Evolutionary conservation across 2,888 invertebrate genomes (phyloP), one percentile per base, ranked within the genome.

Genomic region (Laothoe populi): DNA sequence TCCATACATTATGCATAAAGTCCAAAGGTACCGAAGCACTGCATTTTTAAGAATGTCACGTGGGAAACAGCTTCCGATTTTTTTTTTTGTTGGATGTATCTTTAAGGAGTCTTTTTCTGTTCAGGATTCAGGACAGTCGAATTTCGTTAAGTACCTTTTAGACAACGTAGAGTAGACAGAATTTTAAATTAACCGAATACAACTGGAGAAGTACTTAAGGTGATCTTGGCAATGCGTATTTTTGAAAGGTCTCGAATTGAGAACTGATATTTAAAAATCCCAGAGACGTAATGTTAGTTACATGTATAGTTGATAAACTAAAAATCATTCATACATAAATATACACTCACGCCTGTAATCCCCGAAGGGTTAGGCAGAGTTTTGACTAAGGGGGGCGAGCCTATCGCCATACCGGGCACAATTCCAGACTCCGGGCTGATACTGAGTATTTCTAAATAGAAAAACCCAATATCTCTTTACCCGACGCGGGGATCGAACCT

Each of bases 1-100:
- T 44, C 49, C 38, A 46, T 61, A 46, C 23, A 57, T 61, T 57
- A 61, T 45, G 44, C 35, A 46, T 5, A n/a, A 0, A 49, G 8
- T 11, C 23, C 60, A n/a, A 21, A 23, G 57, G 38, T 31, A 31
- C 26, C 11, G 35, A 16, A 38, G 59, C 4, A 48, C 19, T 48
- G 60, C 38, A 60, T 60, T 38, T 48, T 60, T 60, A 60, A 45
- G 31, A 31, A 8, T 21, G 45, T 21, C 53, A 19, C 31, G 53
- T 53, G 31, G 19, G 4, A 21, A 16, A 10, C 53, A 53, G 35
- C 35, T 53, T 53, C 35, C 35, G 19, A 19, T 19, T 19, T 53
- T 35, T 53, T 53, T 21, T 31, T 21, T 35, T 35, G 16, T 31
- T 23, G 35, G 44, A 35, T 53, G 31, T 53, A 53, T 53, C 11